Evolutionary conservation across 2,113 vertebrate species (phyloP).

Genomic region (Otis tarda): DNA sequence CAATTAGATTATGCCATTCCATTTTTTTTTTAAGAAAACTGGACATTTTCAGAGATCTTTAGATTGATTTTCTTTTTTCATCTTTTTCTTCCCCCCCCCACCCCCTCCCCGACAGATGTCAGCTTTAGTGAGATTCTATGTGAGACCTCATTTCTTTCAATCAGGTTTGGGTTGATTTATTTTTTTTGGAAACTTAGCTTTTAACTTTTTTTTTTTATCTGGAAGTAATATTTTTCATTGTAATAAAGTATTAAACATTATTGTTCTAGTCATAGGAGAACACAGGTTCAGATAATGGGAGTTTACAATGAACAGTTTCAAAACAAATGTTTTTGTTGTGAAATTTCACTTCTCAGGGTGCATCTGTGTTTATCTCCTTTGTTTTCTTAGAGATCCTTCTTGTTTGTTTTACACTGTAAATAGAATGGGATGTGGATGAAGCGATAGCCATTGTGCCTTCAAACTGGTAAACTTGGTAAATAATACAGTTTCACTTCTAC

Average conservation of each 20-base stretch:
- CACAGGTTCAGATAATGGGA: conserved; percentile 2
- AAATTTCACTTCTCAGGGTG: conserved; percentile 61
- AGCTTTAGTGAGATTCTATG: neutral
- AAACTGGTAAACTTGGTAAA: conserved; percentile 37
- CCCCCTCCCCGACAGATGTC: too few relatives aligned
- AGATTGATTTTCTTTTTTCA: neutral
- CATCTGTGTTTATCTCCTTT: conserved; percentile 7
- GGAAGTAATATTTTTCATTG: conserved; percentile 4
- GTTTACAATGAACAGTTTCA: conserved; percentile 53
- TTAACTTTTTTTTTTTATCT: neutral
- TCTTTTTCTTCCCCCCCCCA: neutral
- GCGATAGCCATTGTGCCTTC: conserved; percentile 61
- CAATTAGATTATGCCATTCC: conserved; percentile 24
- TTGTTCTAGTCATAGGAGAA: neutral
- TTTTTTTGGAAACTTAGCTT: neutral
- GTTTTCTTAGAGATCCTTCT: neutral
- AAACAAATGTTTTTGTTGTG: conserved; percentile 26
- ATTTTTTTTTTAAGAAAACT: neutral
- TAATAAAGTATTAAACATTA: neutral
- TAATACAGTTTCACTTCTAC: neutral
- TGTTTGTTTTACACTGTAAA: conserved; percentile 38
- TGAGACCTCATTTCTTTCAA: conserved; percentile 13
- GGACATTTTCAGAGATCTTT: neutral
- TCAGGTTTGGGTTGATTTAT: neutral
- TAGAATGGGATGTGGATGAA: conserved; percentile 18